phyloP scores from a whole-genome alignment of 2,797 vertebrate genomes.

The Sternarchorhynchus goeldii region DNA sequence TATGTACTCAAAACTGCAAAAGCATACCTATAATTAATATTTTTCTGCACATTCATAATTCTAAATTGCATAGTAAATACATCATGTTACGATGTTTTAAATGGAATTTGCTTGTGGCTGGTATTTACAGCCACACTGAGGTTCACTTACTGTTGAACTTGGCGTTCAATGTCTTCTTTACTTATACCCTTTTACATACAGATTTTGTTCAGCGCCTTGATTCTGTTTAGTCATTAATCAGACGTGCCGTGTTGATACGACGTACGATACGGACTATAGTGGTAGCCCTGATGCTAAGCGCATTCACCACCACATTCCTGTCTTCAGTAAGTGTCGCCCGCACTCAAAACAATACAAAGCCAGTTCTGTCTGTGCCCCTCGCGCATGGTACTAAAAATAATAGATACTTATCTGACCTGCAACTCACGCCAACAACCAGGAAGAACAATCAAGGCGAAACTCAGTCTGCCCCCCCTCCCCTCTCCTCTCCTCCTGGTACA shows the following conservation, averaged over 20 bases:
- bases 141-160: too few relatives aligned
- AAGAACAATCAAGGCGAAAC: slow-evolving; percentile 75
- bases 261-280: slow-evolving; percentile 17
- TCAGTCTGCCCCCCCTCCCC: slow-evolving; percentile 66
- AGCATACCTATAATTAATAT: too few relatives aligned
- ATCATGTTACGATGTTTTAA: too few relatives aligned
- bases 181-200: too few relatives aligned
- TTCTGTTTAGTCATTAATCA: background rate
- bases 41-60: too few relatives aligned
- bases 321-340: slow-evolving; percentile 31
- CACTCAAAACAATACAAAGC: slow-evolving; percentile 60
- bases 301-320: slow-evolving; percentile 39
- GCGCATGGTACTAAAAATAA: slow-evolving; percentile 67
- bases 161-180: too few relatives aligned
- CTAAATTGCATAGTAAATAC: too few relatives aligned
- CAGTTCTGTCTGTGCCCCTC: slow-evolving; percentile 61
- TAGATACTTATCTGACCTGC: slow-evolving; percentile 69
- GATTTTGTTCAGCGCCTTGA: background rate
- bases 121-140: too few relatives aligned
- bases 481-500: slow-evolving; percentile 51
- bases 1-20: too few relatives aligned
- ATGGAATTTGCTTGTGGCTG: too few relatives aligned
- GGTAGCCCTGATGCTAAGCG: slow-evolving; percentile 29
- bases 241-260: background rate
- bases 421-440: slow-evolving; percentile 68